A percentile compares a stretch with the other conserved stretches of the same genome.
Conservation (phyloP, 2,113 vertebrate species). For the Oncorhynchus kisutch region DNA sequence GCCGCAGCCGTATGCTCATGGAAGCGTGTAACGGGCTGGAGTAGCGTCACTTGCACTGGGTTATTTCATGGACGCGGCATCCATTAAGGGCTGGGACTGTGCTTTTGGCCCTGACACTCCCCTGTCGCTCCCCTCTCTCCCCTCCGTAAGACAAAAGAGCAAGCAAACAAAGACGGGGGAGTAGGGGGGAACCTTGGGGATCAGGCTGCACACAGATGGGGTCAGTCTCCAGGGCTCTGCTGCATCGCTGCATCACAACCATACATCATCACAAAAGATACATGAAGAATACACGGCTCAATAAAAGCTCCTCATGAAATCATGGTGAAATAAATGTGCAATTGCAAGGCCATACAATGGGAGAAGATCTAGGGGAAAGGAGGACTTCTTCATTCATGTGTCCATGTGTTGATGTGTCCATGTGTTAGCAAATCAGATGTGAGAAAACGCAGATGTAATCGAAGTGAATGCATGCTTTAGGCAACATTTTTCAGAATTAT, state of each 20-base stretch:
- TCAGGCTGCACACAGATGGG: conserved; percentile 69
- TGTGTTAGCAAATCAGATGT: conserved; percentile 15
- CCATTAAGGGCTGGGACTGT: conserved; percentile 49
- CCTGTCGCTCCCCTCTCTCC: conserved; percentile 18
- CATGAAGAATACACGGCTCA: conserved; percentile 21
- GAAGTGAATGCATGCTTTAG: conserved; percentile 13
- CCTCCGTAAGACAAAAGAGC: conserved; percentile 65
- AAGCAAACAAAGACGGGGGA: conserved; percentile 56
- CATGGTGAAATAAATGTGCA: conserved; percentile 9
- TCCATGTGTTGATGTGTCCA: too few relatives aligned
- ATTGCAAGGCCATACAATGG: neutral
- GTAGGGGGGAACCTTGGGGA: conserved; percentile 47
- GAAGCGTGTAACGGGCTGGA: conserved; percentile 61
- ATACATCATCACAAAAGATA: conserved; percentile 1
- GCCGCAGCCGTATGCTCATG: conserved; percentile 51
- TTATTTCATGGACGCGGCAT: conserved; percentile 58
- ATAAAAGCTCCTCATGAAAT: conserved; percentile 22
- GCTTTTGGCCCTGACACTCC: conserved; percentile 25
- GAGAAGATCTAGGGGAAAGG: neutral
- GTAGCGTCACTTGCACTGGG: conserved; percentile 67
- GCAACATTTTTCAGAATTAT: neutral
- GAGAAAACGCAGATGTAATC: conserved; percentile 25
- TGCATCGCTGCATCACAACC: conserved; percentile 41
- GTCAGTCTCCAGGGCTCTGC: conserved; percentile 61
- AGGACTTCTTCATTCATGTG: conserved; percentile 24